These are phyloP conservation scores for Henricia sp. DNA, from an alignment of 53 echinoderm and acorn worm genomes.

Conservation along the genomic window DNA sequence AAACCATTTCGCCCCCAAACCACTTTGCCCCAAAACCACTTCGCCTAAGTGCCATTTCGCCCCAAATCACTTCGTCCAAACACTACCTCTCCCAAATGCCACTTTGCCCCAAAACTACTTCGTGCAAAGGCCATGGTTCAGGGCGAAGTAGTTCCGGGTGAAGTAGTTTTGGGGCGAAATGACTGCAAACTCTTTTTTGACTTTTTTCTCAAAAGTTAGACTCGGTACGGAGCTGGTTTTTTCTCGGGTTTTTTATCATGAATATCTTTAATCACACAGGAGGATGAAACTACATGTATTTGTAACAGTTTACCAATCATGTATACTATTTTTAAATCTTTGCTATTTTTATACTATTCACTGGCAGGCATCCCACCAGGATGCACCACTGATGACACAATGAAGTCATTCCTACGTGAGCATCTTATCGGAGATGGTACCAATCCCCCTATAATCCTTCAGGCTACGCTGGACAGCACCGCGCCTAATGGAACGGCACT, in stretches of 20 bases:
- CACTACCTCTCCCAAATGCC: too few species aligned
- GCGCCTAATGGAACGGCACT: slow-evolving; percentile 25
- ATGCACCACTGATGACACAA: background rate
- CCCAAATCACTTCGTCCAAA: too few species aligned
- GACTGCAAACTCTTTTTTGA: too few species aligned
- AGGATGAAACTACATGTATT: too few species aligned
- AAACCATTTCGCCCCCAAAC: too few species aligned
- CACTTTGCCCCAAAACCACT: too few species aligned
- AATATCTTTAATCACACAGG: background rate
- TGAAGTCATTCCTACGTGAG: slow-evolving; percentile 7
- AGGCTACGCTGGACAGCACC: background rate
- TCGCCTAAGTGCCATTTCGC: too few species aligned
- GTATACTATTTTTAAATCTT: background rate
- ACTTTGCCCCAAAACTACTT: too few species aligned
- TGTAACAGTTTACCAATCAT: background rate
- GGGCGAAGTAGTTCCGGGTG: too few species aligned
- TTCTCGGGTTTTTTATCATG: background rate
- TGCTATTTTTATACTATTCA: background rate
- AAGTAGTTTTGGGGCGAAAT: too few species aligned
- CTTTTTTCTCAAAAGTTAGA: too few species aligned
- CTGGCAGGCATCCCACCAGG: slow-evolving; percentile 1
- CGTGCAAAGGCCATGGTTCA: too few species aligned
- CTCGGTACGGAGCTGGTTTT: background rate
- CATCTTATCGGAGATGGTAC: background rate
- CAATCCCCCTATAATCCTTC: background rate